These are phyloP conservation scores for Epinotia ramella DNA, from an alignment of 2,888 invertebrate species.

Conservation along the genomic window DNA sequence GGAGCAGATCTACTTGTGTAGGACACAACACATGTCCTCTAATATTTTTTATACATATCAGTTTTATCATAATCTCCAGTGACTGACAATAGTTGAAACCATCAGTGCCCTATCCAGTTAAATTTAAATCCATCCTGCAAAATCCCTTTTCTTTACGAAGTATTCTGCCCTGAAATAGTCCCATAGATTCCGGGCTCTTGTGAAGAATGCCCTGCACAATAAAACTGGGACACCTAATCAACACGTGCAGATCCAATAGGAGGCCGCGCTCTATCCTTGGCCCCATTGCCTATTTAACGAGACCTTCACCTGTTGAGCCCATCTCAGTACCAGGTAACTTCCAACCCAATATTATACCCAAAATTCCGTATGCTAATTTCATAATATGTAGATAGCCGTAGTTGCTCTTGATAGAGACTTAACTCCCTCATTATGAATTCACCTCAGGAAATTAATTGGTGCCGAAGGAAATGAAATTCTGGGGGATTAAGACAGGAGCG, in stretches of 20 bases:
- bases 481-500: conserved; percentile 20
- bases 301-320: conserved; percentile 45
- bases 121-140: background rate
- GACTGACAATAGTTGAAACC: background rate
- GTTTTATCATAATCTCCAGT: background rate
- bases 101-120: background rate
- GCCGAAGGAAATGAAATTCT: conserved; percentile 29
- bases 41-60: too few relatives aligned
- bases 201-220: conserved; percentile 26
- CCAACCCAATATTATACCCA: conserved; percentile 8
- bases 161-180: background rate
- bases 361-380: conserved; percentile 15
- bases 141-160: background rate
- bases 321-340: conserved; percentile 36
- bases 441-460: conserved; percentile 36
- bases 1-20: too few relatives aligned
- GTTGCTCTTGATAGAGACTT: conserved; percentile 21
- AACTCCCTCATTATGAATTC: conserved; percentile 30
- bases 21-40: too few relatives aligned
- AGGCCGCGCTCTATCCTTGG: conserved; percentile 43
- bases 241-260: conserved; percentile 43
- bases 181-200: background rate
- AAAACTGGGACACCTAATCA: conserved; percentile 40
- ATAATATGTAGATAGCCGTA: background rate
- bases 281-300: conserved; percentile 43